Base-by-base conservation (phyloP, 2,113 vertebrate species). In the Dasypus novemcinctus region DNA sequence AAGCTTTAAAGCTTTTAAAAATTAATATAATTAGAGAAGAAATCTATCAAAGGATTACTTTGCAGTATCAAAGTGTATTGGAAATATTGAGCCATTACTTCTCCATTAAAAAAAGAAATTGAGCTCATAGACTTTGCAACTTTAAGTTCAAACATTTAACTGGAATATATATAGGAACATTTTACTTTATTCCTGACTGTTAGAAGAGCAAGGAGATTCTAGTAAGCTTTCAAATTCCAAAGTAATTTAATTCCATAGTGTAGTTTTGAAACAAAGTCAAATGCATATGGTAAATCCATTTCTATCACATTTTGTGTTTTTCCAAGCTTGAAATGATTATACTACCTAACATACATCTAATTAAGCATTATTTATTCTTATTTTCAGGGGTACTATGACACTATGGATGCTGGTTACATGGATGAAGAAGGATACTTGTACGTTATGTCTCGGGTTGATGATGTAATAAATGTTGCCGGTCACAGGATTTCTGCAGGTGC, bases 401-500 rank as follows among this genome's bases (percentile, higher is more conserved):
- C 99, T 27, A 99, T 99, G 99, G 99, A 99, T 83, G 99, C 99
- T 41, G 99, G 99, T 8, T 99, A 98, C 71, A 97, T 99, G 97
- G 99, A 99, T 72, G 98, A 99, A 93, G 98, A 99, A 87, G 99
- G 98, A 29, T 99, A 99, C 96, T 84, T 99, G 0, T 99, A 99
- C 93, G 99, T 99, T 66, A 99, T 99, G 98, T 99, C 99, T 82
- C 98, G 99, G 36, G 99, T 99, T 93, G 99, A 99, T 97, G 99
- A 99, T 84, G 99, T 99, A 96, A 99, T 99, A 98, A 99, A 99
- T 71, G 99, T 99, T 98, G 99, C 99, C 0, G 99, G 99, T 59
- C 99, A 99, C 98, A 99, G 99, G 96, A 98, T 99, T 97, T 99
- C 99, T 27, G 98, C 99, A 38, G 99, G 99, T 4, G 99, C 99